A percentile compares a stretch with the other conserved stretches of the same genome.
phyloP scores from a whole-genome alignment of 1,140 invertebrate genomes.

The Trichonephila clavipes region DNA sequence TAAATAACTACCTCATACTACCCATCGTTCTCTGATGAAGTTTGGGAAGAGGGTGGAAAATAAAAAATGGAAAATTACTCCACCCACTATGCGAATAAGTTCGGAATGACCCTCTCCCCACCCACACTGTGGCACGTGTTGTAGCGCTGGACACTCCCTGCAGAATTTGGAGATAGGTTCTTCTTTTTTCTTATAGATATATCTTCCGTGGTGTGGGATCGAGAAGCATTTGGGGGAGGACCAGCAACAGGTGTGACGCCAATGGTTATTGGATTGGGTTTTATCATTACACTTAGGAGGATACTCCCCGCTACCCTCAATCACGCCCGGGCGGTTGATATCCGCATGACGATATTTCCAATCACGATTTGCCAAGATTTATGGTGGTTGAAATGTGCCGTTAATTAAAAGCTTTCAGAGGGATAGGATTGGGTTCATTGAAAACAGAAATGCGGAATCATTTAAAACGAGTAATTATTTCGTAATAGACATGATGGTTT shows the following conservation, averaged over 20 bases:
- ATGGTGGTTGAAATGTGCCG: background rate
- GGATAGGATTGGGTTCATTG: background rate
- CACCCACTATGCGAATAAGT: slow-evolving; percentile 56
- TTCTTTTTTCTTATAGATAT: background rate
- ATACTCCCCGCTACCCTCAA: slow-evolving; percentile 35
- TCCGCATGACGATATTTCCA: slow-evolving; percentile 34
- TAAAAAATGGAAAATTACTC: slow-evolving; percentile 64
- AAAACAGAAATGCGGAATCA: background rate
- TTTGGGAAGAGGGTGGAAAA: slow-evolving; percentile 34
- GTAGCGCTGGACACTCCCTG: slow-evolving; percentile 42
- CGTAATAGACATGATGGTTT: background rate
- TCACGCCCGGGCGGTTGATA: slow-evolving; percentile 24
- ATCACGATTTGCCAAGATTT: slow-evolving; percentile 50
- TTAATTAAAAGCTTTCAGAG: slow-evolving; percentile 51
- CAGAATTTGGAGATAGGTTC: background rate
- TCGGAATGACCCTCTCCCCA: slow-evolving; percentile 59
- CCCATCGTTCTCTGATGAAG: slow-evolving; percentile 52
- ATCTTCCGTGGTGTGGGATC: background rate
- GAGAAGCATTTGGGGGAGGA: slow-evolving; percentile 41
- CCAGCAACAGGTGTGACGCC: slow-evolving; percentile 58
- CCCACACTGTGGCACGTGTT: slow-evolving; percentile 63
- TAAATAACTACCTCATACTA: slow-evolving; percentile 66
- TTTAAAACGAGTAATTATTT: background rate
- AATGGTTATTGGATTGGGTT: slow-evolving; percentile 65
- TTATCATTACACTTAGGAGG: slow-evolving; percentile 52